Percentiles rank a stretch among this genome's conserved stretches.
These are phyloP conservation scores for Champsocephalus gunnari DNA, from an alignment of 2,797 vertebrate genomes.

Conservation along the genomic window DNA sequence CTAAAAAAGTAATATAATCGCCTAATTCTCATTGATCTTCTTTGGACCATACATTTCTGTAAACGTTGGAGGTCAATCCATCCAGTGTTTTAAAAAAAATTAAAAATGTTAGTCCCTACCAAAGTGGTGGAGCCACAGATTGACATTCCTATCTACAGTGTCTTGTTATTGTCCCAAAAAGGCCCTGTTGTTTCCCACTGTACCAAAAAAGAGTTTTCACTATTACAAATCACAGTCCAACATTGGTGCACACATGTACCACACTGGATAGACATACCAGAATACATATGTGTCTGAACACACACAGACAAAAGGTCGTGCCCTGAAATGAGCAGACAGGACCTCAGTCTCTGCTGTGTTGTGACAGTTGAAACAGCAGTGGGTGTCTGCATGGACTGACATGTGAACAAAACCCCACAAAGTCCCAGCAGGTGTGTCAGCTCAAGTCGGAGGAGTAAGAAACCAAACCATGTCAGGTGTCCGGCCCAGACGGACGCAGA, in stretches of 20 bases:
- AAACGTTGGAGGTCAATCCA: not conserved
- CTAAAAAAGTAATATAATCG: not conserved
- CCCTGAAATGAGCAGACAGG: conserved; percentile 30
- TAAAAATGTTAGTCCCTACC: too few species aligned
- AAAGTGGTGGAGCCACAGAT: too few species aligned
- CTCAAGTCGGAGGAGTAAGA: conserved; percentile 42
- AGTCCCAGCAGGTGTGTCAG: conserved; percentile 71
- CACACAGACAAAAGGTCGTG: conserved; percentile 34
- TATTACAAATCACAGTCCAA: not conserved
- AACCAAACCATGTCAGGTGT: conserved; percentile 62
- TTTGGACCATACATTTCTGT: not conserved
- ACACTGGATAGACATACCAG: conserved; percentile 7
- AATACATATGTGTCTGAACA: conserved; percentile 23
- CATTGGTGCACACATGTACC: conserved; percentile 3
- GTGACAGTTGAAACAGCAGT: conserved; percentile 58
- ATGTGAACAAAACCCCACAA: conserved; percentile 52
- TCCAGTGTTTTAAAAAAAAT: too few species aligned
- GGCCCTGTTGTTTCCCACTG: not conserved
- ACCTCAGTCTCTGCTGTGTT: conserved; percentile 40
- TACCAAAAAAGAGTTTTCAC: not conserved
- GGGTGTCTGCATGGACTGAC: conserved; percentile 49
- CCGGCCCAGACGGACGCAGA: conserved; percentile 18
- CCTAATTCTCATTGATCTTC: not conserved
- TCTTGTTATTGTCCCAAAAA: not conserved
- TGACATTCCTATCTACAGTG: too few species aligned